Evolutionary conservation across 2,888 invertebrate genomes (phyloP), one percentile per base, ranked within the genome.

Genomic region (Pelosia muscerda): DNA sequence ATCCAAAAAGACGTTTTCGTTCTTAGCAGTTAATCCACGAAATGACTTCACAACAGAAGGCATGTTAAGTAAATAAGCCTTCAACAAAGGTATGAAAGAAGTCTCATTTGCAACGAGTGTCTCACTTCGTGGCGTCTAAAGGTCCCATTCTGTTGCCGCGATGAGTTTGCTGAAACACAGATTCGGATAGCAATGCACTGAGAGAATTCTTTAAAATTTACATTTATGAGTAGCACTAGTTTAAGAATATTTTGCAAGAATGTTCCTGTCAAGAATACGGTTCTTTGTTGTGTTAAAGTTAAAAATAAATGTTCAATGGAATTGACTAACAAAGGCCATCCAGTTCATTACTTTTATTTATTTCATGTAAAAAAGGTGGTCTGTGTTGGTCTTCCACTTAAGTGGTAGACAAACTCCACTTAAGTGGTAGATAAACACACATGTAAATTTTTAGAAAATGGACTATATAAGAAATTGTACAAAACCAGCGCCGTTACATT

Each of bases 91-190:
- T 72, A 83, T 91, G 89, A 91, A 91, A 90, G 89, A 87, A 88
- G 84, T 82, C 88, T 91, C 92, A 91, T 91, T 90, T 91, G 82
- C 85, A 79, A 84, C 81, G 87, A 88, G 88, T 85, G 84, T 84
- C 81, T 86, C 85, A 82, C 83, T 84, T 77, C 72, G 80, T 79
- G 80, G 77, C 77, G 76, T 83, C 84, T 86, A 87, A 88, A 81
- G 79, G 74, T 84, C 82, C 81, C 87, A 86, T 91, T 91, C 42
- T 89, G 89, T 89, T 84, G 81, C 81, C 79, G 74, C 86, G 84
- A 91, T 89, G 91, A 90, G 90, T 86, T 89, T 84, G 80, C 86
- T 79, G 65, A 73, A 77, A 77, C 74, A 77, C 78, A 70, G 68
- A 75, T 81, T 81, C 77, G 78, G 86, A 31, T 68, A 69, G 76